phyloP scores from a whole-genome alignment of 2,113 vertebrate species.

The Jaculus jaculus region DNA sequence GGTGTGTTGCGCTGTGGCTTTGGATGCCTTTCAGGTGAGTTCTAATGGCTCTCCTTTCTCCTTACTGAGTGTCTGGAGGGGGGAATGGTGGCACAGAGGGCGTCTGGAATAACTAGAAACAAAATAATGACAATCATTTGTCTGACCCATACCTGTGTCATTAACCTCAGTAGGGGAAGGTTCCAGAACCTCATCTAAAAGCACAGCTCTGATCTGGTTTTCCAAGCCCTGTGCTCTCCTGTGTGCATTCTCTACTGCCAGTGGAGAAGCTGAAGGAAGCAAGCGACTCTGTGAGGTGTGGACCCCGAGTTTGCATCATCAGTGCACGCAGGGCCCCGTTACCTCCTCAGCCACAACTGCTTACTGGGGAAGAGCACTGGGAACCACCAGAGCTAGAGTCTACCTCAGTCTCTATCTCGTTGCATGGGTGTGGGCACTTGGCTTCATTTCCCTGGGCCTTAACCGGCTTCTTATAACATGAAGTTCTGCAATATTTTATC shows the following conservation, averaged over 20 bases:
- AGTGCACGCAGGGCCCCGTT: conserved; percentile 8
- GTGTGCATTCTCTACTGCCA: background rate
- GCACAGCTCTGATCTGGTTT: background rate
- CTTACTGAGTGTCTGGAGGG: conserved; percentile 68
- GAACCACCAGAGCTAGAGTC: conserved; percentile 23
- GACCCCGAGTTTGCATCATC: background rate
- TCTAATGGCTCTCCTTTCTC: conserved; percentile 85
- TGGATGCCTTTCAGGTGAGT: conserved; percentile 89
- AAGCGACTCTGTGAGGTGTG: background rate
- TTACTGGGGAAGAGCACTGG: background rate
- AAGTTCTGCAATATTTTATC: background rate
- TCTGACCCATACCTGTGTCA: background rate
- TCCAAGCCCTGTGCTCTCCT: background rate
- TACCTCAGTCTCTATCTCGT: background rate
- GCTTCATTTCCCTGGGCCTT: background rate
- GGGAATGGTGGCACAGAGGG: conserved; percentile 84
- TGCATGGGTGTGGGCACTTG: background rate
- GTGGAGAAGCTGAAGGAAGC: background rate
- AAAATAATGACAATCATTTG: background rate
- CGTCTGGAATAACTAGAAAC: conserved; percentile 90
- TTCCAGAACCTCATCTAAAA: background rate
- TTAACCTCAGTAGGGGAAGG: background rate
- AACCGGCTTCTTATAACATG: background rate
- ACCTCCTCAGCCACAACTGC: background rate
- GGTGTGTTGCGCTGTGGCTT: conserved; percentile 91